Conservation (phyloP, 2,113 vertebrate species). For the Salvelinus fontinalis region DNA sequence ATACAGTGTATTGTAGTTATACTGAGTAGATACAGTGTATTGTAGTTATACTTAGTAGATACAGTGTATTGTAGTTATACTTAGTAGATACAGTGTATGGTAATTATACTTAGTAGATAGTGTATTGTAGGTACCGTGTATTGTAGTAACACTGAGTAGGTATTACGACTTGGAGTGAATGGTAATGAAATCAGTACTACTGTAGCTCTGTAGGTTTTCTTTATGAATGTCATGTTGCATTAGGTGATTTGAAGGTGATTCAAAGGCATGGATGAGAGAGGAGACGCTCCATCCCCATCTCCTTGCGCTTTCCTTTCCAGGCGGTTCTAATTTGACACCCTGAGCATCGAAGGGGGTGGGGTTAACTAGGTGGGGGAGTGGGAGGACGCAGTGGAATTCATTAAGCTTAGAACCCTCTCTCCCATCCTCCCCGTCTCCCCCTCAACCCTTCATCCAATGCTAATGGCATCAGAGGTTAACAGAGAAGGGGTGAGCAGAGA, state of each 20-base stretch:
- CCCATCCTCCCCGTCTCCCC: not conserved
- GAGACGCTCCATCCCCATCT: slow-evolving; percentile 61
- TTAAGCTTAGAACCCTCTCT: slow-evolving; percentile 86
- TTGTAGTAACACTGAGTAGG: no score
- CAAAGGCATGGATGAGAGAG: slow-evolving; percentile 29
- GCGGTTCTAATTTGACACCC: slow-evolving; percentile 93
- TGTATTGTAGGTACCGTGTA: not conserved
- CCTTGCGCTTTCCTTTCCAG: slow-evolving; percentile 71
- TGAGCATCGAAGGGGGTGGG: slow-evolving; percentile 72
- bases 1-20: no score
- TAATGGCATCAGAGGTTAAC: slow-evolving; percentile 94
- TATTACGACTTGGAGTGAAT: no score
- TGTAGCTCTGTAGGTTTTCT: slow-evolving; percentile 23
- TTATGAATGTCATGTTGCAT: slow-evolving; percentile 58
- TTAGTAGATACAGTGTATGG: no score
- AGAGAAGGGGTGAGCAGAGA: slow-evolving; percentile 38
- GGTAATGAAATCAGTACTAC: no score
- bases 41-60: no score
- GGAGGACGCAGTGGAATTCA: slow-evolving; percentile 92
- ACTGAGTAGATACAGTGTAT: no score
- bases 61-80: no score
- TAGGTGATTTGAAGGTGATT: slow-evolving; percentile 62
- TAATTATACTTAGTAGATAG: no score
- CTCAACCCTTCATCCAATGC: slow-evolving; percentile 69
- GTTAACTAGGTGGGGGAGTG: slow-evolving; percentile 80